These are phyloP conservation scores for Chauna torquata DNA, from an alignment of 2,113 vertebrate genomes.

Conservation along the genomic window DNA sequence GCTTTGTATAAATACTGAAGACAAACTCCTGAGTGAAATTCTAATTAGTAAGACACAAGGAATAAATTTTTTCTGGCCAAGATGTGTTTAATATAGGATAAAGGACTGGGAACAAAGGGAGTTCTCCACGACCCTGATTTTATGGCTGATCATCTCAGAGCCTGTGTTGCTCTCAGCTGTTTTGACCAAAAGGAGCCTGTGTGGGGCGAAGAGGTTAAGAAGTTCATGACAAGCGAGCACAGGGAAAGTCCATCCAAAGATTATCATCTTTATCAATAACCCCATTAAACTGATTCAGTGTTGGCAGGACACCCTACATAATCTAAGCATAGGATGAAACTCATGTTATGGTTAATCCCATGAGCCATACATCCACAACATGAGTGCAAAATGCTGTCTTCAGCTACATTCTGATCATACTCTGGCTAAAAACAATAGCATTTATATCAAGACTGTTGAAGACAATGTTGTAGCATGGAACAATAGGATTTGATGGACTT, in stretches of 20 bases:
- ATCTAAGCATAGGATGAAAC: neutral
- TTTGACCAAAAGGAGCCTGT: neutral
- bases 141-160: neutral
- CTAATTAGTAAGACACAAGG: neutral
- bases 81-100: neutral
- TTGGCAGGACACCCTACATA: neutral
- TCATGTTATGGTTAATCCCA: neutral
- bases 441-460: neutral
- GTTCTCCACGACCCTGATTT: neutral
- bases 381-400: neutral
- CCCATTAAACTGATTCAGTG: neutral
- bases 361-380: neutral
- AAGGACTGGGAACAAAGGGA: neutral
- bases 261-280: neutral
- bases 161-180: neutral
- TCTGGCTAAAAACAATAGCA: neutral
- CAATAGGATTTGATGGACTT: neutral
- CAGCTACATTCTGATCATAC: neutral
- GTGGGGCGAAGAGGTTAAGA: neutral
- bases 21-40: neutral
- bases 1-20: neutral
- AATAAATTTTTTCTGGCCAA: neutral
- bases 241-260: neutral
- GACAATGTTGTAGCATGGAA: neutral
- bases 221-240: neutral